Evolutionary conservation across 2,888 invertebrate species (phyloP), one percentile per base, ranked within the genome.

Genomic region (Elegia similella): DNA sequence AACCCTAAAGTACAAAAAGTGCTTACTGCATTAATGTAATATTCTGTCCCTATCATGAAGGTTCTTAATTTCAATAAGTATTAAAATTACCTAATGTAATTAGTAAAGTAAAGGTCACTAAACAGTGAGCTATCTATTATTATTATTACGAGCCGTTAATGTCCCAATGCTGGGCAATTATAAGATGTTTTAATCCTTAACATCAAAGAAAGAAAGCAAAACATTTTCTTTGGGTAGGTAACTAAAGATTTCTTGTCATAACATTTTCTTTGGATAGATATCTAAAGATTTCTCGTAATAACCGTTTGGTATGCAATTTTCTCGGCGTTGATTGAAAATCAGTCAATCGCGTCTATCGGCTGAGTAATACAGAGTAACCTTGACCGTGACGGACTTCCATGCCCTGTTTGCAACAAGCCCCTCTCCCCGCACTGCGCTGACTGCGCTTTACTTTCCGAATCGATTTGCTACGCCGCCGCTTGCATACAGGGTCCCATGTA

Each of bases 381-480:
- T 89, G 88, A 80, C 86, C 85, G 75, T 85, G 82, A 78, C 77
- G 67, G 69, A 74, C 71, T 68, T 70, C 62, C 62, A 66, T 60
- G 67, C 67, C 66, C 66, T 64, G 69, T 76, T 79, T 71, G 73
- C 75, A 72, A 76, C 76, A 67, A 66, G 60, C 67, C 68, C 72
- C 68, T 65, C 61, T 61, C 66, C 64, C 66, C 62, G 59, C 50
- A 56, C n/a, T n/a, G 58, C 60, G 62, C 70, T 62, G 66, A 65
- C 61, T 74, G 68, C 72, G 70, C 67, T 65, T 69, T 64, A 64
- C 73, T 71, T 73, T 67, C 71, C 71, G 67, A 72, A 84, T 84
- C 80, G 82, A 86, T 87, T 78, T 72, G 64, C 60, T 62, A 46
- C 44, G 44, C 32, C 43, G 43, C 60, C 52, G 30, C 30, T 32